phyloP scores from a whole-genome alignment of 2,113 vertebrate species.

The Passer montanus region DNA sequence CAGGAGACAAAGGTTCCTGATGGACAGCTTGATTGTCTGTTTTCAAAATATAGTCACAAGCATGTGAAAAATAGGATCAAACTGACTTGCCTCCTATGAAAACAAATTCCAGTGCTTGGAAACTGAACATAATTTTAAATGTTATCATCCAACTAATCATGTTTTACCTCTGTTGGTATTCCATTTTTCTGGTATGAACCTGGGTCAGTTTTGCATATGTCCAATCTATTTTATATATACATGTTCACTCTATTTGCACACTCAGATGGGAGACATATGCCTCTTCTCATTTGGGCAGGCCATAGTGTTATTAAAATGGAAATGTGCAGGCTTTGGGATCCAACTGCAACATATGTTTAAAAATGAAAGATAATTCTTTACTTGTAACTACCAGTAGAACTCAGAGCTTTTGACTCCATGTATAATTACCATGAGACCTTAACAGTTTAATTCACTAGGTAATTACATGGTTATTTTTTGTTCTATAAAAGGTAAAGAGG shows the following conservation, averaged over 20 bases:
- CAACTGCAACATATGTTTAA: constrained; percentile 60
- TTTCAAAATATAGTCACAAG: neutral
- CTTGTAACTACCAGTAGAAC: constrained; percentile 73
- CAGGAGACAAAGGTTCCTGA: neutral
- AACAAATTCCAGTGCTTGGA: constrained; percentile 15
- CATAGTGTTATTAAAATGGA: constrained; percentile 70
- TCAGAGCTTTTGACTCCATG: constrained; percentile 70
- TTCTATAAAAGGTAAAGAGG: constrained; percentile 77
- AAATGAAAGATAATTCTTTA: constrained; percentile 72
- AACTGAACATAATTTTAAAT: constrained; percentile 30
- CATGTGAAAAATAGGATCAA: constrained; percentile 1
- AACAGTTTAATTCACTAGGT: constrained; percentile 75
- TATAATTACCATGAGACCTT: constrained; percentile 75
- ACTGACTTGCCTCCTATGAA: neutral
- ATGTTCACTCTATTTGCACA: constrained; percentile 66
- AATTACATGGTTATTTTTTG: constrained; percentile 77
- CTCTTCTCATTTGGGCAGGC: constrained; percentile 64
- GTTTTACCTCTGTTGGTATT: constrained; percentile 45
- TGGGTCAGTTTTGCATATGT: constrained; percentile 66
- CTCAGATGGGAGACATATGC: constrained; percentile 66
- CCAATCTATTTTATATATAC: constrained; percentile 64
- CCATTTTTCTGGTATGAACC: constrained; percentile 38
- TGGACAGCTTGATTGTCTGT: neutral
- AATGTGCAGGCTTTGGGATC: constrained; percentile 48
- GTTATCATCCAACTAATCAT: constrained; percentile 26